Base-by-base conservation (phyloP, 2,888 invertebrate genomes). In the Dorcus parallelipipedus region DNA sequence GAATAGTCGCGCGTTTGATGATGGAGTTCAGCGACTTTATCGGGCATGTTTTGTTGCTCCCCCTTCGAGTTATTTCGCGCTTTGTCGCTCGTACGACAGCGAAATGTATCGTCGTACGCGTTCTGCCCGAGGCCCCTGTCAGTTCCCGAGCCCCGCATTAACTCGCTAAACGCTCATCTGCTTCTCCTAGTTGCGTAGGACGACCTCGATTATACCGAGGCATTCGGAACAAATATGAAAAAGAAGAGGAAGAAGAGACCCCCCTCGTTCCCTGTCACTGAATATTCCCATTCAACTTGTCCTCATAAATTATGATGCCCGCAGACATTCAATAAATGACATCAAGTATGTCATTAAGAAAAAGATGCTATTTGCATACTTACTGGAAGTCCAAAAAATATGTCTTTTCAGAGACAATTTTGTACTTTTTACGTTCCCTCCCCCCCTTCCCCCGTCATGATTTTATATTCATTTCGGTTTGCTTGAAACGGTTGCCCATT, bases 51-150 rank as follows among this genome's bases (percentile, higher is more conserved):
- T 54, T 56, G 50, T 49, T 51, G 51, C 56, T 42, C 48, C 54
- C 51, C 53, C 52, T 53, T 47, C 56, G 51, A 43, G 61, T 61
- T 58, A 61, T 61, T 61, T 61, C 56, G 47, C 61, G 59, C 61
- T 61, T 56, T 61, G 59, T 59, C 52, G 56, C 59, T 59, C 61
- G 53, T 56, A 56, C 56, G 59, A 55, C 56, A 61, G 23, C 45
- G 45, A 20, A 45, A 45, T 45, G 14, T 45, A 45, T 45, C 23
- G 20, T 45, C 23, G 45, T 23, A 23, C 45, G 14, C 20, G 45
- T 45, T 45, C 23, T 23, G 56, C 47, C 52, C 38, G 43, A 20
- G 52, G 56, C 42, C 26, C 26, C 51, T 52, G 45, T 40, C 51
- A 52, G 49, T 48, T 53, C 52, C 40, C 52, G 52, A 57, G 52